A percentile compares a stretch with the other conserved stretches of the same genome.
These are phyloP conservation scores for Chionodraco myersi DNA, from an alignment of 2,113 vertebrate genomes.

Conservation along the genomic window DNA sequence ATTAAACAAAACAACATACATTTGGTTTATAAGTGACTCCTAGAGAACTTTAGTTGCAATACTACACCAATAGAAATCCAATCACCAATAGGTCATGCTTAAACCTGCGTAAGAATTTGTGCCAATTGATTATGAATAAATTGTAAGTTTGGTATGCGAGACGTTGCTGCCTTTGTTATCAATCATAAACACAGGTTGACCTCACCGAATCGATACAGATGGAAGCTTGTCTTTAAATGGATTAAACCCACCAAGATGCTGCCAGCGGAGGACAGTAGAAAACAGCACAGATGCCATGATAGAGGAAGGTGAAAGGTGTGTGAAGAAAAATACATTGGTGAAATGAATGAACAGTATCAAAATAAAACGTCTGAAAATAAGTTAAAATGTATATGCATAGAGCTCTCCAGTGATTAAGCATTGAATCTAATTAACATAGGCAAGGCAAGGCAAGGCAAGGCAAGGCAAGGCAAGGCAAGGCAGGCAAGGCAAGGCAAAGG, in stretches of 20 bases:
- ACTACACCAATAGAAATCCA: too few species aligned
- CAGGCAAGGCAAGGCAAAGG: too few species aligned
- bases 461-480: too few species aligned
- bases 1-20: too few species aligned
- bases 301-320: not conserved
- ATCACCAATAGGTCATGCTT: not conserved
- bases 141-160: not conserved
- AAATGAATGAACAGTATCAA: not conserved
- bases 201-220: not conserved
- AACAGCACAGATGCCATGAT: not conserved
- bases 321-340: not conserved
- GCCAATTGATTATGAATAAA: constrained; percentile 6
- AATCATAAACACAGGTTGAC: not conserved
- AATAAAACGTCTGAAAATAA: not conserved
- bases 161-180: not conserved
- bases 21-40: too few species aligned
- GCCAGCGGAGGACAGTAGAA: too few species aligned
- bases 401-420: not conserved
- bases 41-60: too few species aligned
- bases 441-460: too few species aligned
- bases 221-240: not conserved
- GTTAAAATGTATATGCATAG: not conserved
- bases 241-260: not conserved
- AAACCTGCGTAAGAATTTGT: not conserved
- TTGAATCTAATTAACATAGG: not conserved